These are phyloP conservation scores for Pristis pectinata DNA, from an alignment of 2,797 vertebrate genomes.

Conservation along the genomic window DNA sequence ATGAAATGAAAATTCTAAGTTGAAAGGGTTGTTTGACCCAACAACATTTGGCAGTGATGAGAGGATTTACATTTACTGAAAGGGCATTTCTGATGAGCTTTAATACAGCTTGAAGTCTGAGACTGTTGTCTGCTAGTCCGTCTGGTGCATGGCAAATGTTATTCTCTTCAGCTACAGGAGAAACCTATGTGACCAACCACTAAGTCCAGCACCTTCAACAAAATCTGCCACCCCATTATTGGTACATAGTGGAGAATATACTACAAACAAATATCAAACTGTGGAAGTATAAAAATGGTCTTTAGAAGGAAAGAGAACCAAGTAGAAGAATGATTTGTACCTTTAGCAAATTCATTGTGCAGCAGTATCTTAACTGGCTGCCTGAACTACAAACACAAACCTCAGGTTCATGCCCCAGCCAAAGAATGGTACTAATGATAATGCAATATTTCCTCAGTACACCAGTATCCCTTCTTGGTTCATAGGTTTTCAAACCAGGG, in stretches of 20 bases:
- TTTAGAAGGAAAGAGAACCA: not conserved
- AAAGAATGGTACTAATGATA: not conserved
- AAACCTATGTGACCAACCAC: not conserved
- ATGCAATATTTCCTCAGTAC: not conserved
- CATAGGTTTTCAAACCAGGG: not conserved
- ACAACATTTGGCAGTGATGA: not conserved
- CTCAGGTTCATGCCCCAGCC: not conserved
- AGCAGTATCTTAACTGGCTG: not conserved
- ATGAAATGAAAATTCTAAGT: not conserved
- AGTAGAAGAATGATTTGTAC: not conserved
- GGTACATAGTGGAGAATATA: not conserved
- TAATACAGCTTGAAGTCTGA: not conserved
- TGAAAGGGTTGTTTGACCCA: not conserved
- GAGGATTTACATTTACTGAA: not conserved
- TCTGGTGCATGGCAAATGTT: not conserved
- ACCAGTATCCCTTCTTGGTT: not conserved
- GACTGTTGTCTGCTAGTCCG: not conserved
- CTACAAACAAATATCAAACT: not conserved
- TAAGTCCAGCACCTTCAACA: too few relatives aligned
- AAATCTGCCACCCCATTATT: too few relatives aligned
- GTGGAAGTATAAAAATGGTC: not conserved
- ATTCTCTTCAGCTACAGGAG: not conserved
- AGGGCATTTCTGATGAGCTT: not conserved
- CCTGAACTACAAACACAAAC: not conserved
- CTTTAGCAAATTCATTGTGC: not conserved